Evolutionary conservation across 2,888 invertebrate genomes (phyloP), one percentile per base, ranked within the genome.

Genomic region (Tromatobia lineatoria): DNA sequence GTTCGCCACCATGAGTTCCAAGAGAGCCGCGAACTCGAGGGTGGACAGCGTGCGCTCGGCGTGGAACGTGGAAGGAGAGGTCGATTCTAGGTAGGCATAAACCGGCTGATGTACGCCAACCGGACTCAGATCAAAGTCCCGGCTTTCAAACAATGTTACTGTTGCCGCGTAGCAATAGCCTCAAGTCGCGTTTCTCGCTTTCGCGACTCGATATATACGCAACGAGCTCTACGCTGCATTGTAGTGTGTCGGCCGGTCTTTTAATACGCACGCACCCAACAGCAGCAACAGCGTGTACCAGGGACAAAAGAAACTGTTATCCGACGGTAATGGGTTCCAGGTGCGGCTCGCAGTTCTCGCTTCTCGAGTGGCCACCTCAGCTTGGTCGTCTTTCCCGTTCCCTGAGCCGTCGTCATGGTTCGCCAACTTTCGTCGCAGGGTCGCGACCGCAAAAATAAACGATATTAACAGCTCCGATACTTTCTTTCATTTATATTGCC

Each of bases 71-170:
- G 80, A 81, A 80, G 79, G 81, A 67, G 83, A 83, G 84, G 84
- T 78, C 75, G 79, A 89, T 92, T 92, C 90, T 87, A 84, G 88
- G 90, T 90, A 91, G 82, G 89, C 91, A 91, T 93, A 92, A 93
- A 93, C 85, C 87, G 86, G 87, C 87, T 91, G 93, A 92, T 91
- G 92, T 90, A 90, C 90, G 90, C 90, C 91, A 90, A 90, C 85
- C 88, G 88, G 89, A 88, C 87, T 86, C 90, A 91, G 93, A 93
- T 93, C 93, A 93, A 93, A 93, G 93, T 92, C 90, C 91, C 90
- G 89, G 89, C 92, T 93, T 93, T 92, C 93, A 93, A 93, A 93
- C 93, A 93, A 93, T 93, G 92, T 93, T 92, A 91, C 90, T 90
- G 88, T 80, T 82, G 78, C 83, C 85, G 71, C 83, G 45, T 38